Evolutionary conservation across 2,113 vertebrate genomes (phyloP), one percentile per base, ranked within the genome.

Genomic region (Hippocampus barbouri): DNA sequence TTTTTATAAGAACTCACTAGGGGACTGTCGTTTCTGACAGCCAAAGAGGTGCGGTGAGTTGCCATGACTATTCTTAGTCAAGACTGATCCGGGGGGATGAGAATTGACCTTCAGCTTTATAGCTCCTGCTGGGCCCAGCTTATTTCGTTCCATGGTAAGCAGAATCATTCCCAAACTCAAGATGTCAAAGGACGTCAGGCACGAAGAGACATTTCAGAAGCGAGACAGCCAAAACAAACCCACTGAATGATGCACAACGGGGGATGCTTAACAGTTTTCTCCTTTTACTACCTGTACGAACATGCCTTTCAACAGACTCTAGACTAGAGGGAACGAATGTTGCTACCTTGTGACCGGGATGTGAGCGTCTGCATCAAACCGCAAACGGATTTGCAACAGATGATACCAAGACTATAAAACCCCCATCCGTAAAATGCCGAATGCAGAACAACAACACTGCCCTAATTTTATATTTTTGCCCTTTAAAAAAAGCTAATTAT

Each of bases 11-110:
- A 56, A 74, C 70, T 76, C 70, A 66, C 53, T 16, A 18, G 30
- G 57, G 78, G 65, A 77, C 56, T 73, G 71, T 83, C 82, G 79
- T 68, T 71, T 77, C 72, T 79, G 80, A 74, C 81, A 78, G 79
- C 20, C 27, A 54, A 71, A 34, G 53, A 72, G 25, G 51, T 57
- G 63, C 47, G 60, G 70, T 47, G 71, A 38, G 47, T 41, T 11
- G 60, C 66, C 41, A 18, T 23, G 53, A 0, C 53, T 57, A 45
- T 83, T 51, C 54, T 40, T 34, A 70, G 30, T 21, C 1, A 18
- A 61, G 62, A 20, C 71, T 15, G 25, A 5, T 51, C 12, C 61
- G 14, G 51, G 3, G 0, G 43, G 59, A 10, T 25, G 47, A 51
- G 40, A 0, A 8, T 1, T 76, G 77, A 73, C 68, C 70, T 82